Conservation (phyloP, 2,888 invertebrate genomes). For the Hermaeophaga mercurialis region DNA sequence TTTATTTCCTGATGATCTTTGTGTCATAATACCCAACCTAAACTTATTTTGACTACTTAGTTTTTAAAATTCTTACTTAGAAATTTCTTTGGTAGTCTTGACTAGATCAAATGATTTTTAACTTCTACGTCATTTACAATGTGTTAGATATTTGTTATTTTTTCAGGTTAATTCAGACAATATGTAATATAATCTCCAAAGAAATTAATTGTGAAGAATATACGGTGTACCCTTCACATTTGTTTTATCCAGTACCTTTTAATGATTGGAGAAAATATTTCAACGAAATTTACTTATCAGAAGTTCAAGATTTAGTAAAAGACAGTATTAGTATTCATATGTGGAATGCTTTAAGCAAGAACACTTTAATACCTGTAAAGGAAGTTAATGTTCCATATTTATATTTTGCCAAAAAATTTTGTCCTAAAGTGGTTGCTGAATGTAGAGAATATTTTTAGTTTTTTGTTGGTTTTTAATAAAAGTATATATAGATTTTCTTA, state of each 20-base stretch:
- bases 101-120: too few relatives aligned
- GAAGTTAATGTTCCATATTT: conserved; percentile 59
- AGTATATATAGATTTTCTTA: too few relatives aligned
- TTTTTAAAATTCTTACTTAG: too few relatives aligned
- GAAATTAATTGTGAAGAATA: conserved; percentile 66
- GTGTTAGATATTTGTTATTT: too few relatives aligned
- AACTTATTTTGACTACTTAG: too few relatives aligned
- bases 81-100: too few relatives aligned
- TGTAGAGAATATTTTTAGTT: conserved; percentile 47
- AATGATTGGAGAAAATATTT: background rate
- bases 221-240: conserved; percentile 63
- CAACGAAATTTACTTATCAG: background rate
- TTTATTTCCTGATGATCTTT: too few relatives aligned
- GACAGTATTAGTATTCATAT: background rate
- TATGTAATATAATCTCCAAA: too few relatives aligned
- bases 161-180: too few relatives aligned
- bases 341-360: conserved; percentile 51
- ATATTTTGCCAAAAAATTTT: conserved; percentile 58
- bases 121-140: too few relatives aligned
- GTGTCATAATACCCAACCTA: too few relatives aligned
- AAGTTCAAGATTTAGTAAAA: background rate
- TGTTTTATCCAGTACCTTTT: background rate
- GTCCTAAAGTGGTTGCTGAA: conserved; percentile 57
- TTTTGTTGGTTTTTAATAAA: too few relatives aligned
- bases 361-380: conserved; percentile 49